Conservation (phyloP, 37 sponge, comb jelly and placozoan species). For the Geodia barretti region DNA sequence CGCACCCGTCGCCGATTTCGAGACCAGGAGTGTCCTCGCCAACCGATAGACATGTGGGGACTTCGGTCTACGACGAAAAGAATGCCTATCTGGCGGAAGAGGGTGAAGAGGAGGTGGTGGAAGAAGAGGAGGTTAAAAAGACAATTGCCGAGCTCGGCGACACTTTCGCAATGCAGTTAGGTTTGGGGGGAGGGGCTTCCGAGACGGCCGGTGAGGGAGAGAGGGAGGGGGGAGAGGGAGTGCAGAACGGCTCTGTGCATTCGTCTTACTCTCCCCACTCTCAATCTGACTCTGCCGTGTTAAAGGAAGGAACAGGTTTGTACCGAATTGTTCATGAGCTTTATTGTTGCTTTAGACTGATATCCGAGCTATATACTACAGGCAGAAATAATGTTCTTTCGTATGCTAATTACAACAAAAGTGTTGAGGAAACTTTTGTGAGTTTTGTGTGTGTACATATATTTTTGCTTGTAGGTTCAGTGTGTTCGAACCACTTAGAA, state of each 20-base stretch:
- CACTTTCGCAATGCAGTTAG: neutral
- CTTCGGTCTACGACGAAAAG: slow-evolving; percentile 54
- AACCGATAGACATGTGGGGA: slow-evolving; percentile 47
- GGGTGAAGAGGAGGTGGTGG: slow-evolving; percentile 6
- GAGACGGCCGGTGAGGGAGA: slow-evolving; percentile 13
- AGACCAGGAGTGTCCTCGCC: slow-evolving; percentile 12
- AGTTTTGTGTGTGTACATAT: too few relatives aligned
- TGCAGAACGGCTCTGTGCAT: neutral
- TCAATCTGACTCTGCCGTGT: too few relatives aligned
- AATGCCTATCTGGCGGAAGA: neutral
- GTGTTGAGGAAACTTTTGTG: too few relatives aligned
- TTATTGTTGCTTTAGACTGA: too few relatives aligned
- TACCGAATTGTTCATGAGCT: too few relatives aligned
- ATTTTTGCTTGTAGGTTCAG: too few relatives aligned
- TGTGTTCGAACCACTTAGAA: too few relatives aligned
- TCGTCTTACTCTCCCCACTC: neutral
- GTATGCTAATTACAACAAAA: too few relatives aligned
- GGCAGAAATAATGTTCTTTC: too few relatives aligned
- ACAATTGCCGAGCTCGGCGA: neutral
- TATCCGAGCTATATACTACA: too few relatives aligned
- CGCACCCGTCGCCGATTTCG: slow-evolving; percentile 57
- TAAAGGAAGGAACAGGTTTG: too few relatives aligned
- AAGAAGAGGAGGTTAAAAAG: neutral
- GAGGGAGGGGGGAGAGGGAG: neutral
- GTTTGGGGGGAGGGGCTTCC: neutral